Conservation (phyloP, 2,888 invertebrate genomes). For the Ectemnius cavifrons region DNA sequence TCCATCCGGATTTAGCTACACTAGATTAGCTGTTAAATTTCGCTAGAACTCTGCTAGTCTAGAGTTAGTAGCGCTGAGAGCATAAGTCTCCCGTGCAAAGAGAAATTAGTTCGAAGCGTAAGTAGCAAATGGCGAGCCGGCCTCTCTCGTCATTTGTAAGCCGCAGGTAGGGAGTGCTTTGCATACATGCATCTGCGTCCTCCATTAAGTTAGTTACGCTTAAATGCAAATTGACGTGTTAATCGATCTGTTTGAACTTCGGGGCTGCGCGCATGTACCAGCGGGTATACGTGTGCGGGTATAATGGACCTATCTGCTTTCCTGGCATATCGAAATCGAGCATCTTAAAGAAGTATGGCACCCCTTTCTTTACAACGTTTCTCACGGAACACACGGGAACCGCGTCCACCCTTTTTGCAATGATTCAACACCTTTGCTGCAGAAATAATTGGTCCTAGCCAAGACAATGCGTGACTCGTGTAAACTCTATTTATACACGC, state of each 20-base stretch:
- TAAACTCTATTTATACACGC: background rate
- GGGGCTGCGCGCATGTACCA: slow-evolving; percentile 53
- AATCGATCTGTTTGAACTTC: slow-evolving; percentile 72
- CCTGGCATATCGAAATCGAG: slow-evolving; percentile 13
- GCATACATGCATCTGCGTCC: slow-evolving; percentile 60
- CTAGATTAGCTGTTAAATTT: no score
- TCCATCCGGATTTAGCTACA: no score
- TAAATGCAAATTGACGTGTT: slow-evolving; percentile 75
- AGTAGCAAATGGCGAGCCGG: slow-evolving; percentile 63
- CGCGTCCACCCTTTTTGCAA: no score
- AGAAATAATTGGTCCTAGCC: background rate
- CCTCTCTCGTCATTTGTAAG: slow-evolving; percentile 68
- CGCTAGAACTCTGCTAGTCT: no score
- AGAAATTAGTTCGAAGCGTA: slow-evolving; percentile 57
- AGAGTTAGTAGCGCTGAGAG: no score
- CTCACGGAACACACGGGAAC: background rate
- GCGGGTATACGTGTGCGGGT: slow-evolving; percentile 9
- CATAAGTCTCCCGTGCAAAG: slow-evolving; percentile 23
- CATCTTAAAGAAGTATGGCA: slow-evolving; percentile 16
- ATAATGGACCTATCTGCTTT: slow-evolving; percentile 26
- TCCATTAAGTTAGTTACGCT: slow-evolving; percentile 76
- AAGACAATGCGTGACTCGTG: no score
- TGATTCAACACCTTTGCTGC: background rate
- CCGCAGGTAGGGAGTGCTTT: slow-evolving; percentile 60
- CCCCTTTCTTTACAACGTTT: slow-evolving; percentile 1